Conservation (phyloP, 2,113 vertebrate species). For the Eupsittula cactorum region DNA sequence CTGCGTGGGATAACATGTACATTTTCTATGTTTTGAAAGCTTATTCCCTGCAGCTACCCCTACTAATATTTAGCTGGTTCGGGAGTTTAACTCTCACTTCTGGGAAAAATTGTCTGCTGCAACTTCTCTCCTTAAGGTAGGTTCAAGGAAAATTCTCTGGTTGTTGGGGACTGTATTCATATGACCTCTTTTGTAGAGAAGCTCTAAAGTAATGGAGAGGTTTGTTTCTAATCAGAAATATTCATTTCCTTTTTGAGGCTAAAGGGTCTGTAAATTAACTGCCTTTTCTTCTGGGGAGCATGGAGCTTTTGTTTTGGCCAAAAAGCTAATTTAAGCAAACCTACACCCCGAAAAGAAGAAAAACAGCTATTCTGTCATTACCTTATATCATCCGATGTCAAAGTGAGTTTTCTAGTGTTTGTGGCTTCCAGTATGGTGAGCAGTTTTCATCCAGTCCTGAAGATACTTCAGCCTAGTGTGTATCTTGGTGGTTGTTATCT, state of each 20-base stretch:
- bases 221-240: background rate
- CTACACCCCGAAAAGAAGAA: background rate
- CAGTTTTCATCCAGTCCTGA: background rate
- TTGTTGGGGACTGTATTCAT: background rate
- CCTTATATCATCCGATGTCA: background rate
- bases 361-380: background rate
- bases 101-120: background rate
- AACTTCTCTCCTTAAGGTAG: background rate
- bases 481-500: fast-evolving
- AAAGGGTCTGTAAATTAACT: background rate
- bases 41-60: background rate
- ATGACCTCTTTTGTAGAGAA: background rate
- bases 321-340: background rate
- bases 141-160: background rate
- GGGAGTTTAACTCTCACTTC: background rate
- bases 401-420: background rate
- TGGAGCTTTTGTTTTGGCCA: background rate
- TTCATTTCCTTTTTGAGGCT: background rate
- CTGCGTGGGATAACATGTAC: background rate
- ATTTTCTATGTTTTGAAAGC: background rate
- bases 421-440: background rate
- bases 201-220: background rate
- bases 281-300: background rate
- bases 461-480: background rate
- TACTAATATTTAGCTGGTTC: background rate